These are phyloP conservation scores for Sarcophilus harrisii DNA, from an alignment of 2,797 vertebrate species.

Conservation along the genomic window DNA sequence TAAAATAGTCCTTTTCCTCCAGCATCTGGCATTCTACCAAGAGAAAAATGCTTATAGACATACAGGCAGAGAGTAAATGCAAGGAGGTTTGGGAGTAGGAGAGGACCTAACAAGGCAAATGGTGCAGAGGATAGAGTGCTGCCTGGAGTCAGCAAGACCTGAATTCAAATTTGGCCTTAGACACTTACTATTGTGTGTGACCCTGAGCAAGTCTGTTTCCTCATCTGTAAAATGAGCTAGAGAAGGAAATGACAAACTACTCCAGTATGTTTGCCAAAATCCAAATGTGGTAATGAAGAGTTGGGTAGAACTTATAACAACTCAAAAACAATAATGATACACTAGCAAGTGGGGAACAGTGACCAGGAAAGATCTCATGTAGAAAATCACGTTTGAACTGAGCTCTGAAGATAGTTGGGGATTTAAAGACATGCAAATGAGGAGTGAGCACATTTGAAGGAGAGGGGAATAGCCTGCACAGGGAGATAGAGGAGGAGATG, in stretches of 20 bases:
- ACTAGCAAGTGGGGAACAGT: background rate
- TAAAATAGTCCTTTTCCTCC: background rate
- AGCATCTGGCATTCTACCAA: background rate
- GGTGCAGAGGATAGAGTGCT: background rate
- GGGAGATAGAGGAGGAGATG: background rate
- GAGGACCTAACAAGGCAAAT: background rate
- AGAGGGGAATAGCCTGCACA: background rate
- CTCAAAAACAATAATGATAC: background rate
- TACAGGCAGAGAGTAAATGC: background rate
- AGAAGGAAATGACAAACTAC: background rate
- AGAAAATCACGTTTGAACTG: background rate
- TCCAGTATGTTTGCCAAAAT: background rate
- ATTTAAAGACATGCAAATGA: background rate
- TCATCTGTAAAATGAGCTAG: background rate
- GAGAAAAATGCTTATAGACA: background rate
- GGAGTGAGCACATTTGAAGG: background rate
- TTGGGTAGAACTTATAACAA: background rate
- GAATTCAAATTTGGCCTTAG: background rate
- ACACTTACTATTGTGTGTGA: background rate
- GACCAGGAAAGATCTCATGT: background rate
- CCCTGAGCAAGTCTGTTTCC: background rate
- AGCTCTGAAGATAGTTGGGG: background rate
- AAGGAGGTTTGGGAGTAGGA: background rate
- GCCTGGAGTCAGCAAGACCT: background rate
- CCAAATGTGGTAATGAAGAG: background rate